These are phyloP conservation scores for Poecilia gillii DNA, from an alignment of 2,797 vertebrate genomes.

Conservation along the genomic window DNA sequence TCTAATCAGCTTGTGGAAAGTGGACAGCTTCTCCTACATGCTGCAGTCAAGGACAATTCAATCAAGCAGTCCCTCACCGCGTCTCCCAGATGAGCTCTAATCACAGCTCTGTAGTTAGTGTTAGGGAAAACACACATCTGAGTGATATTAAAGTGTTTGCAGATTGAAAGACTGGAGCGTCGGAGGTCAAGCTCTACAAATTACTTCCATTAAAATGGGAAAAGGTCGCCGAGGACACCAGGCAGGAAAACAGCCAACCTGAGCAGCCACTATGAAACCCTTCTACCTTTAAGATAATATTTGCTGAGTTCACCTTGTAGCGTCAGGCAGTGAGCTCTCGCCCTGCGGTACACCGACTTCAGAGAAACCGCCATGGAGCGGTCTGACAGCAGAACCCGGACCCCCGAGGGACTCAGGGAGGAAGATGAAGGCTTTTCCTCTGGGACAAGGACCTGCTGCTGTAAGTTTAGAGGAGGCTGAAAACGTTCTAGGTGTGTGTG, in stretches of 20 bases:
- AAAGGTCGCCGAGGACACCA: neutral
- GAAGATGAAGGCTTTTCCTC: slow-evolving; percentile 24
- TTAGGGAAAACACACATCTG: neutral
- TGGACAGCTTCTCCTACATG: slow-evolving; percentile 1
- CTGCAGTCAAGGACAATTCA: slow-evolving; percentile 28
- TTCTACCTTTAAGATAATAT: neutral
- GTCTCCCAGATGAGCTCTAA: slow-evolving; percentile 2
- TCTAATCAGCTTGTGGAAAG: neutral
- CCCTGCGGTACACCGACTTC: slow-evolving; percentile 15
- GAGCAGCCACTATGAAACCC: neutral
- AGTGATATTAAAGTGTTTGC: slow-evolving; percentile 1
- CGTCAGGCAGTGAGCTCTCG: slow-evolving; percentile 24
- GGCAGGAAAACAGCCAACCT: neutral
- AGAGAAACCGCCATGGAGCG: slow-evolving; percentile 23
- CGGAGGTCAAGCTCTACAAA: slow-evolving; percentile 6
- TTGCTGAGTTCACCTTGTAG: slow-evolving; percentile 12
- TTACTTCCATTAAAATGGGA: neutral
- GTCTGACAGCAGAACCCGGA: slow-evolving; percentile 47
- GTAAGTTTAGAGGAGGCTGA: slow-evolving; percentile 40
- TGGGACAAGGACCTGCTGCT: slow-evolving; percentile 38
- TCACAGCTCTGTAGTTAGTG: slow-evolving; percentile 15
- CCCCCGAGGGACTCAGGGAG: slow-evolving; percentile 24
- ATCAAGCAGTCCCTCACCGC: slow-evolving; percentile 17
- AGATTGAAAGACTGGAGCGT: slow-evolving; percentile 9
- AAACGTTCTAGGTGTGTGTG: neutral